Conservation (phyloP, 2,888 invertebrate genomes). For the Camptogramma bilineatum region DNA sequence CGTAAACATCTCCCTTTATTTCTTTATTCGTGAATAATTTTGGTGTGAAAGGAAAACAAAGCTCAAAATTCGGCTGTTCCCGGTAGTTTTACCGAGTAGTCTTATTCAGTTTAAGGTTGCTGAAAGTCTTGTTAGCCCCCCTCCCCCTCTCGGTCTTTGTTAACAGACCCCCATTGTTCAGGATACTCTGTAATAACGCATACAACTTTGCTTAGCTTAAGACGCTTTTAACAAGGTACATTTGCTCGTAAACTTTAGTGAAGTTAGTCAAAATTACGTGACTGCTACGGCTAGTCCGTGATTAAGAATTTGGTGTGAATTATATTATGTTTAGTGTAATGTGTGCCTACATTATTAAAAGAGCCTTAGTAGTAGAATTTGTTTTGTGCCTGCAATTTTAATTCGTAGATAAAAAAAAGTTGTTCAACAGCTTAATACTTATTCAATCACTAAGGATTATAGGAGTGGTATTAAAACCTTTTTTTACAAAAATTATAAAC, state of each 20-base stretch:
- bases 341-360: conserved; percentile 1
- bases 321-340: conserved; percentile 17
- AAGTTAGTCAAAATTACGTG: conserved; percentile 47
- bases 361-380: too few relatives aligned
- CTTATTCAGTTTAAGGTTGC: background rate
- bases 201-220: conserved; percentile 35
- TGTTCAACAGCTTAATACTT: too few relatives aligned
- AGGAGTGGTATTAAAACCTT: too few relatives aligned
- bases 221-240: conserved; percentile 44
- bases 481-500: too few relatives aligned
- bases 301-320: conserved; percentile 41
- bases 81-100: too few relatives aligned
- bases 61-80: too few relatives aligned
- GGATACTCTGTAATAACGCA: conserved; percentile 31
- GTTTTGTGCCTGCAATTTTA: too few relatives aligned
- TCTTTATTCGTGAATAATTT: too few relatives aligned
- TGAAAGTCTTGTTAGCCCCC: background rate
- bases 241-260: conserved; percentile 42
- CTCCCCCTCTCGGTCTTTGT: conserved; percentile 5
- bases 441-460: too few relatives aligned
- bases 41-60: too few relatives aligned
- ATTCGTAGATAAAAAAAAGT: too few relatives aligned
- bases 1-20: too few relatives aligned
- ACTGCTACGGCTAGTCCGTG: conserved; percentile 41
- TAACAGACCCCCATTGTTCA: conserved; percentile 19